These are phyloP conservation scores for Drosophila tristis DNA, from an alignment of 1,140 invertebrate genomes.

Conservation along the genomic window DNA sequence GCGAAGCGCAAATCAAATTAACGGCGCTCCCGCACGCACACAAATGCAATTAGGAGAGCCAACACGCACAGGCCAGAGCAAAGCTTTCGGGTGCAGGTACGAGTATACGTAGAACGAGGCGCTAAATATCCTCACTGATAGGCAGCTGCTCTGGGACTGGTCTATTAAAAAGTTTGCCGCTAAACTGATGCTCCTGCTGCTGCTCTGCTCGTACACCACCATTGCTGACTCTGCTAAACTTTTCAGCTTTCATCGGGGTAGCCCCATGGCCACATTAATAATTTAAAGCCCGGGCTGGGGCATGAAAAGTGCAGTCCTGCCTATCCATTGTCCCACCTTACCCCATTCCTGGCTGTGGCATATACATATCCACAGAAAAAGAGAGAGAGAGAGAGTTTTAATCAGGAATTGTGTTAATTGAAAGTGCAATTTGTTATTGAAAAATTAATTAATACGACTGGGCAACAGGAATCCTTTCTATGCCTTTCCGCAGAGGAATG, in stretches of 20 bases:
- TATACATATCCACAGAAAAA: not conserved
- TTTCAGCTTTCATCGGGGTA: conserved; percentile 54
- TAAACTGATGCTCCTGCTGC: conserved; percentile 16
- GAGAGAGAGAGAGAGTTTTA: conserved; percentile 19
- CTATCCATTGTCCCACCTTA: not conserved
- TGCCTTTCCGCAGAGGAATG: not conserved
- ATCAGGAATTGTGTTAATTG: conserved; percentile 52
- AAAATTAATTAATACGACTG: conserved; percentile 41
- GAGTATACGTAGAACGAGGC: not conserved
- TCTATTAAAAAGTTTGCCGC: conserved; percentile 65
- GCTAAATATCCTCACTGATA: conserved; percentile 20
- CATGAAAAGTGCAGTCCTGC: conserved; percentile 49
- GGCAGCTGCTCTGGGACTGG: conserved; percentile 35
- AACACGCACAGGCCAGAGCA: not conserved
- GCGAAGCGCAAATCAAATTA: conserved; percentile 67
- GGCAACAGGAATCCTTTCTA: conserved; percentile 11
- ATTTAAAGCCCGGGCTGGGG: conserved; percentile 41
- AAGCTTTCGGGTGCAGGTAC: not conserved
- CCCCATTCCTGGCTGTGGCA: not conserved
- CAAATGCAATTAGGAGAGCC: conserved; percentile 52
- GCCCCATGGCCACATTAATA: conserved; percentile 49
- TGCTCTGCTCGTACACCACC: too few relatives aligned
- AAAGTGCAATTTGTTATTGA: conserved; percentile 53
- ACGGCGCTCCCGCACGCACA: conserved; percentile 44
- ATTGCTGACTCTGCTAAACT: conserved; percentile 30